phyloP scores from a whole-genome alignment of 2,888 invertebrate species.

The Rhyacophila evoluta region DNA sequence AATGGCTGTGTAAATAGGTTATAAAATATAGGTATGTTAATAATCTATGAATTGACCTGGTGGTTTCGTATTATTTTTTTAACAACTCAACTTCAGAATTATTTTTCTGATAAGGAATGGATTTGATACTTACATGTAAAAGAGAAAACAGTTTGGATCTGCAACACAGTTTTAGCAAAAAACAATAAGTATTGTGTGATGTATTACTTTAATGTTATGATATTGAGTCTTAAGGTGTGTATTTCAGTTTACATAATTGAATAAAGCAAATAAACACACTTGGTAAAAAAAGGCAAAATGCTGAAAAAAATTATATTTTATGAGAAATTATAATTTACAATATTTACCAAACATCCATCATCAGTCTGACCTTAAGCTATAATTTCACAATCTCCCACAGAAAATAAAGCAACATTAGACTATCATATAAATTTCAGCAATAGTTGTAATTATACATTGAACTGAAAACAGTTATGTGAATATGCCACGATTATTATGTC shows the following conservation, averaged over 20 bases:
- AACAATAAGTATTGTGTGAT: background rate
- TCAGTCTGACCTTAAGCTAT: slow-evolving; percentile 73
- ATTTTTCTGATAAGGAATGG: no score
- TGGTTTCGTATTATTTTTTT: no score
- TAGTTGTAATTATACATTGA: slow-evolving; percentile 68
- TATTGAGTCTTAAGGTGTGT: background rate
- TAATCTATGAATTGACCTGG: no score
- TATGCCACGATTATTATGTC: slow-evolving; percentile 49
- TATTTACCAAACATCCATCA: slow-evolving; percentile 72
- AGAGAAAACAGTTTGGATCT: no score
- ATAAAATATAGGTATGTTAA: no score
- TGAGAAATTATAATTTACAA: slow-evolving; percentile 74
- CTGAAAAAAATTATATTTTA: slow-evolving; percentile 74
- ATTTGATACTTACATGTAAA: no score
- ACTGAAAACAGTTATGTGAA: slow-evolving; percentile 59
- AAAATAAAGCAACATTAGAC: slow-evolving; percentile 73
- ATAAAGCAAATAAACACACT: slow-evolving; percentile 29
- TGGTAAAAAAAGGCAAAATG: slow-evolving; percentile 58
- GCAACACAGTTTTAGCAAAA: background rate
- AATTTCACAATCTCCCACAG: slow-evolving; percentile 72
- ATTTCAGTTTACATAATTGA: background rate
- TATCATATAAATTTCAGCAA: slow-evolving; percentile 71
- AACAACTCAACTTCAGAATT: no score
- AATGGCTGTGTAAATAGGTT: no score
- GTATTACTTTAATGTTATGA: background rate